Base-by-base conservation (phyloP, 2,113 vertebrate genomes). In the Cololabis saira region DNA sequence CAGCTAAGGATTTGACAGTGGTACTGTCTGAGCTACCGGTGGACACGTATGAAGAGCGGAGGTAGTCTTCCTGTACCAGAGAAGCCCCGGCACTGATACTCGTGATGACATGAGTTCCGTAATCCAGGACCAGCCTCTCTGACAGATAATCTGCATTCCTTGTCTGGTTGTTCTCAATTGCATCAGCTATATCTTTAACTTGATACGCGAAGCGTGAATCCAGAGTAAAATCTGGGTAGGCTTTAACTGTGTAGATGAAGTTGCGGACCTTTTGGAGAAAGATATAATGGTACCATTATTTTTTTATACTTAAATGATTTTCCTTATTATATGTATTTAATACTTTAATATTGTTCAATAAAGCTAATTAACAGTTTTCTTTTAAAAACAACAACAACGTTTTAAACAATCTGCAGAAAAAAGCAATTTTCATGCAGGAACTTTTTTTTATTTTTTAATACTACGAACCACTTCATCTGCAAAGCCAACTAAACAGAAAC, bases 151-250 rank as follows among this genome's bases (percentile, higher is more conserved):
- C 76, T 1, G 94, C 95, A 59, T 89, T 92, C 12, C 56, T 89
- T 0, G 94, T 98, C 88, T 96, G 95, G 73, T 98, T 98, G 89
- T 95, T 98, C 67, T 96, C 96, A 27, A 98, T 88, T 12, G 93
- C 90, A 21, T 93, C 91, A 1, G 92, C 94, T 0, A 98, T 96
- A 0, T 86, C 87, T 55, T 92, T 55, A 27, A 92, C 93, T 69
- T 94, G 89, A 40, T 90, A 87, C 67, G 62, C 91, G 80, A 98
- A 98, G 30, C 83, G 81, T 11, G 43, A 1, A 61, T 95, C 95
- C 59, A 98, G 81, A 3, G 52, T 85, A 1, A 94, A 94, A 60
- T 87, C 89, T 0, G 95, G 95, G 70, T 87, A 63, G 0, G 89
- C 77, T 75, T 93, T 96, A 44, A 92, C 95, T 0, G 93, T 94